Base-by-base conservation (phyloP, 2,888 invertebrate species). In the Epistrophe eligans region DNA sequence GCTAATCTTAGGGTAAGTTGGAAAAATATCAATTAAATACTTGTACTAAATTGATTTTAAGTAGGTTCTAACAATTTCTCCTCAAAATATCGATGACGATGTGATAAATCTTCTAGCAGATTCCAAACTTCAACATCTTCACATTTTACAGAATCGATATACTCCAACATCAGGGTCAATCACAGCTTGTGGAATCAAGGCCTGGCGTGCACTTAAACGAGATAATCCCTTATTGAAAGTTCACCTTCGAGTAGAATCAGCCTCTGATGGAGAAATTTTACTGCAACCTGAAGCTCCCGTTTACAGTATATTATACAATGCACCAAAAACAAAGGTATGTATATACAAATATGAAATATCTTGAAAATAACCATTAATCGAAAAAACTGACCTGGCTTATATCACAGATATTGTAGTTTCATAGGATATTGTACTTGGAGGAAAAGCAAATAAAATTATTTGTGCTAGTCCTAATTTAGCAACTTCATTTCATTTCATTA, bases 41-140 rank as follows among this genome's bases (percentile, higher is more conserved):
- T 1, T 13, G n/a, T 38, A 48, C 45, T 55, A 13, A 70, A 40
- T 57, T 67, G 4, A 17, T 17, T 19, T 35, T 32, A 9, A 7
- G 3, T 89, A 96, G 95, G 93, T 94, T 87, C 91, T 96, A 70
- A 94, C 94, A 7, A 94, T 96, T 76, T 95, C 96, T 88, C 96
- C 96, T 4, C 96, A 97, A 93, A 97, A 96, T 92, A 93, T 97
- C 64, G 95, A 96, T 58, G 95, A 96, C 84, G 96, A 97, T 90
- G 94, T 96, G 1, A 91, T 97, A 24, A 94, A 95, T 87, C 92
- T 96, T 60, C 91, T 97, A 55, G 95, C 95, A n/a, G 94, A 95
- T 84, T 92, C 93, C 2, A 94, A 94, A 88, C 90, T 97, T 74
- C 93, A 93, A 79, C 95, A 97, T 90, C 92, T 97, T 85, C 95